Percentiles rank a stretch among this genome's conserved stretches.
phyloP scores from a whole-genome alignment of 2,797 vertebrate genomes.

The Phrynocephalus forsythii region DNA sequence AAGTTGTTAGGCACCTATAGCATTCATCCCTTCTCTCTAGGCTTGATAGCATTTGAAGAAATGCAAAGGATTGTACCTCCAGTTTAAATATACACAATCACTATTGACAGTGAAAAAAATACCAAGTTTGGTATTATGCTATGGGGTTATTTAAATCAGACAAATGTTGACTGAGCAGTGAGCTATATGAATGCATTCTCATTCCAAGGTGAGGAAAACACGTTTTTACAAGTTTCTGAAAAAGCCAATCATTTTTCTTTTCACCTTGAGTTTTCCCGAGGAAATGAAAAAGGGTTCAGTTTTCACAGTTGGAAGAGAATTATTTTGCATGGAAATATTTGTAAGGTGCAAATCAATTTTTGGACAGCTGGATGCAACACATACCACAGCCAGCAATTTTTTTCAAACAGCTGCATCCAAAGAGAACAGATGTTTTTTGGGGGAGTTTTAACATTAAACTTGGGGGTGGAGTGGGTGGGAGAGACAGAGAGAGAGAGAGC shows the following conservation, averaged over 20 bases:
- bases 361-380: not conserved
- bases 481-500: too few relatives aligned
- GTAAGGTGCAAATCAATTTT: constrained; percentile 43
- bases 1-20: constrained; percentile 8
- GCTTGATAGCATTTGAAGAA: constrained; percentile 42
- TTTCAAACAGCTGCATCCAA: not conserved
- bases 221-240: constrained; percentile 53
- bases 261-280: constrained; percentile 43
- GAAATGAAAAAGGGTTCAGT: constrained; percentile 37
- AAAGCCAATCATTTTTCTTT: constrained; percentile 52
- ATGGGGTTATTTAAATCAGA: constrained; percentile 45
- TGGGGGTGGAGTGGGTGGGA: not conserved
- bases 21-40: constrained; percentile 20
- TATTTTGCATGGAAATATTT: constrained; percentile 47
- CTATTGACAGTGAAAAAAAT: constrained; percentile 44
- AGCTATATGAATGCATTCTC: constrained; percentile 43
- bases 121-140: constrained; percentile 42
- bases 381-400: not conserved
- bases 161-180: constrained; percentile 43
- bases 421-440: not conserved
- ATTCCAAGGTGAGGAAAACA: constrained; percentile 43
- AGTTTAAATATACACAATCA: constrained; percentile 9
- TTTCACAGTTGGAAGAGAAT: constrained; percentile 46
- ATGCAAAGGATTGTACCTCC: constrained; percentile 45
- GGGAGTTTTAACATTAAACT: not conserved